These are phyloP conservation scores for Tetranychus piercei DNA, from an alignment of 2,888 invertebrate genomes.

Conservation along the genomic window DNA sequence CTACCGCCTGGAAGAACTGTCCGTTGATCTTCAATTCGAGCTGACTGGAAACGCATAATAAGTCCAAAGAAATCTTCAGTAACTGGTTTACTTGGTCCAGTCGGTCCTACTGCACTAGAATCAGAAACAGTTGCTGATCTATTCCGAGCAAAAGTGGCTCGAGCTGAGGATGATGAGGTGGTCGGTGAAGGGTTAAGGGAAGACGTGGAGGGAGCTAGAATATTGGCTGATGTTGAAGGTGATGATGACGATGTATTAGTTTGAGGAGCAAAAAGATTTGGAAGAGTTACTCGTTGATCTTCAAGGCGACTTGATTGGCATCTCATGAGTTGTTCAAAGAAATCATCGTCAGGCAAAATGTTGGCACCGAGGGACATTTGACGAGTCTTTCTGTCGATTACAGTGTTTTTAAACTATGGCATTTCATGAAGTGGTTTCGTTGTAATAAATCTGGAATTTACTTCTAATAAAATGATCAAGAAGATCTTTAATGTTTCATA, in stretches of 20 bases:
- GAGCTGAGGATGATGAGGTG: not conserved
- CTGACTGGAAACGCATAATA: conserved; percentile 62
- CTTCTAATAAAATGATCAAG: too few relatives aligned
- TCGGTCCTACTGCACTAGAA: conserved; percentile 37
- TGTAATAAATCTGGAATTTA: too few relatives aligned
- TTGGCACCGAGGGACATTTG: not conserved
- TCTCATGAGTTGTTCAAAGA: conserved; percentile 71
- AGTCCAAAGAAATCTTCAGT: conserved; percentile 75
- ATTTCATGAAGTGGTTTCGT: too few relatives aligned
- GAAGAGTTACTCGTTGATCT: conserved; percentile 58
- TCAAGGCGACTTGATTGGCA: conserved; percentile 72
- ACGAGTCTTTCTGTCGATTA: too few relatives aligned
- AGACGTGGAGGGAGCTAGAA: not conserved
- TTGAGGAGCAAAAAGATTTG: conserved; percentile 22
- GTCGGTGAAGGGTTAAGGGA: too few relatives aligned
- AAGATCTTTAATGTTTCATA: too few relatives aligned
- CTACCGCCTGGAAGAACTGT: conserved; percentile 38
- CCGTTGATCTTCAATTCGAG: conserved; percentile 81
- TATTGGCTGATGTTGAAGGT: not conserved
- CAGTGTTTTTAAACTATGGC: too few relatives aligned
- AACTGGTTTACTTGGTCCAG: conserved; percentile 52
- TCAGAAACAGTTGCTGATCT: not conserved
- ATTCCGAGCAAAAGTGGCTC: not conserved
- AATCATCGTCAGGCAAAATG: conserved; percentile 65
- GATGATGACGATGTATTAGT: not conserved